Percentiles rank a stretch among this genome's conserved stretches.
Conservation (phyloP, 2,113 vertebrate genomes). For the Sinocyclocheilus anshuiensis region DNA sequence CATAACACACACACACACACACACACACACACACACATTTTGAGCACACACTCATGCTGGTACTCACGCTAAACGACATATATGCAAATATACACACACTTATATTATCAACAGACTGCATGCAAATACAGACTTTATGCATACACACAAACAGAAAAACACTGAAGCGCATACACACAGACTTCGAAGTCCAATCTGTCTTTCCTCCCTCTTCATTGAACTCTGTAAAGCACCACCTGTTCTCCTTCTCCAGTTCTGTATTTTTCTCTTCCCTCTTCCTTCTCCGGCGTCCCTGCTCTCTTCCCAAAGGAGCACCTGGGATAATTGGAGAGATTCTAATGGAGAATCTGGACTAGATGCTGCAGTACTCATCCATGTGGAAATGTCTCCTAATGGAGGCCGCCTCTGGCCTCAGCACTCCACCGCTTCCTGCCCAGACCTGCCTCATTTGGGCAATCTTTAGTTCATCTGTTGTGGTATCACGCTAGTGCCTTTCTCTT, state of each 20-base stretch:
- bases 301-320: conserved; percentile 4
- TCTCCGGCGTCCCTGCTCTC: background rate
- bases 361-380: conserved; percentile 40
- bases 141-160: background rate
- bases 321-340: conserved; percentile 48
- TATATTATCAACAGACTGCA: conserved; percentile 9
- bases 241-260: background rate
- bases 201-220: conserved; percentile 11
- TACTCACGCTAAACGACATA: background rate
- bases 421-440: background rate
- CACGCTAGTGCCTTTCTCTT: background rate
- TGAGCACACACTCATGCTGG: background rate
- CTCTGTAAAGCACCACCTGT: conserved; percentile 29
- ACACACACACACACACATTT: conserved; percentile 26
- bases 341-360: conserved; percentile 20
- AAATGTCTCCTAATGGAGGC: conserved; percentile 31
- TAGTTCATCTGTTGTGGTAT: conserved; percentile 16
- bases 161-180: background rate
- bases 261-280: background rate
- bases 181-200: conserved; percentile 19
- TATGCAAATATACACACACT: background rate
- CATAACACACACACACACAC: conserved; percentile 1
- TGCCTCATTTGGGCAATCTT: background rate
- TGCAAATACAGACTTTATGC: background rate
- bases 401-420: conserved; percentile 23